Base-by-base conservation (phyloP, 2,113 vertebrate species). In the Pseudolaguvia tuberculata region DNA sequence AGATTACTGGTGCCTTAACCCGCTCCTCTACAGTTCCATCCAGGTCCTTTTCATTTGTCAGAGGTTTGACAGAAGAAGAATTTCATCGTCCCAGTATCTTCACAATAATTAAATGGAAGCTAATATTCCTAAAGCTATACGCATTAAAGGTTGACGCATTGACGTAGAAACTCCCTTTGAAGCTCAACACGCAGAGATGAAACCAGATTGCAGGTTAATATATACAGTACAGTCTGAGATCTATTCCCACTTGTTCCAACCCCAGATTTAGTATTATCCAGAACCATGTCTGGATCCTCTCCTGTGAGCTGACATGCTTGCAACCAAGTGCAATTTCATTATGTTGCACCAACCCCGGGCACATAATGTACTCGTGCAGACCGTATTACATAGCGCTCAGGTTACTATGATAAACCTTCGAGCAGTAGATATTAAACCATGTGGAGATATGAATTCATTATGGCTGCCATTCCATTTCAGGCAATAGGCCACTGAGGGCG, bases 401-500 rank as follows among this genome's bases (percentile, higher is more conserved):
- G 56, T 62, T 27, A 52, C 48, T 55, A 39, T 61, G 18, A 55
- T 42, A 39, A 25, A 47, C 39, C 27, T 76, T 72, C 53, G 58
- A 59, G 73, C 23, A 31, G 35, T 52, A 29, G 48, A 39, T 14
- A 58, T 62, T 62, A 23, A 25, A 31, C 47, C 23, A 50, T 8
- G 14, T 48, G 29, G 14, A 63, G 23, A 2, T 7, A 0, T 10
- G 11, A 76, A 51, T 55, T 61, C 23, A 29, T 81, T 21, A 56
- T 42, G 27, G 15, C 10, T 76, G 61, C n/a, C 58, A 51, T 72
- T 72, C 75, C 29, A 55, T 72, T 55, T 72, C 48, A 76, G 48
- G 31, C 68, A 72, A 63, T 69, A 75, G 67, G 61, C 13, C 45
- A 55, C 35, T 17, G 58, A 67, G 76, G 73, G 57, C 63, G 55